Evolutionary conservation across 2,113 vertebrate genomes (phyloP).

Genomic region (Vanacampus margaritifer): DNA sequence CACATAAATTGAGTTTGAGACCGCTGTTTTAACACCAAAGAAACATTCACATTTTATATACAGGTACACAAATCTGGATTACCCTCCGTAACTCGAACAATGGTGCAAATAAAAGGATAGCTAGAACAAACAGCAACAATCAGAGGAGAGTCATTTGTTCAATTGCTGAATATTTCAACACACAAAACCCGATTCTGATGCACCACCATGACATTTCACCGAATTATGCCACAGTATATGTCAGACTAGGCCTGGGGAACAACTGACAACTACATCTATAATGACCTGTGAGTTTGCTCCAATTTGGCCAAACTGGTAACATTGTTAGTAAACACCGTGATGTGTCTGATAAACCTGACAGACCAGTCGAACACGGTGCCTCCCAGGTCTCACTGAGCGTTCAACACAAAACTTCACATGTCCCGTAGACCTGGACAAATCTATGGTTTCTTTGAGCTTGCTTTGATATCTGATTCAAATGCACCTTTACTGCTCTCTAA

Average conservation of each 20-base stretch:
- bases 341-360: conserved; percentile 15
- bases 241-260: background rate
- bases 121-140: background rate
- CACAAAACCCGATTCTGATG: background rate
- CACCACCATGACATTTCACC: conserved; percentile 9
- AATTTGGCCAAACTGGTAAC: conserved; percentile 5
- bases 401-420: conserved; percentile 5
- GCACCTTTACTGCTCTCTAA: background rate
- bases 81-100: background rate
- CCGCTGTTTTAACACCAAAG: background rate
- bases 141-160: background rate
- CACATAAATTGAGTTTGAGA: too few species aligned
- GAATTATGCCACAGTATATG: background rate
- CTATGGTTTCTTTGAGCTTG: background rate
- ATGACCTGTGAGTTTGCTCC: background rate
- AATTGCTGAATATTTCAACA: conserved; percentile 6
- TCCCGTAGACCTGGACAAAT: background rate
- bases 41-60: background rate
- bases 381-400: conserved; percentile 7
- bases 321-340: conserved; percentile 1
- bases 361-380: conserved; percentile 8
- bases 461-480: background rate
- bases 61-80: background rate
- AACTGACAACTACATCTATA: background rate
- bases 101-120: background rate